Base-by-base conservation (phyloP, 2,888 invertebrate genomes). In the Ectobius pallidus region DNA sequence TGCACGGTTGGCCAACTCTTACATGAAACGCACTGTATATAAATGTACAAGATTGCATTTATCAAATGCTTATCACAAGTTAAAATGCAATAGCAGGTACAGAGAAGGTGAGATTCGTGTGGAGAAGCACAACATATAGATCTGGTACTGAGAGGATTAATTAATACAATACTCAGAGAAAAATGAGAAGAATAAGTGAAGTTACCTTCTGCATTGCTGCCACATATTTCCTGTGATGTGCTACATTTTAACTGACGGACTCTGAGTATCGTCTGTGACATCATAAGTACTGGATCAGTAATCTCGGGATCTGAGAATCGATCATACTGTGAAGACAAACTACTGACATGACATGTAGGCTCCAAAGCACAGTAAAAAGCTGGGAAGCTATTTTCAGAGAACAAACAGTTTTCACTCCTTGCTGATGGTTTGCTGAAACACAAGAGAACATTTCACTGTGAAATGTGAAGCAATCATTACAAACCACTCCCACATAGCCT, bases 301-400 rank as follows among this genome's bases (percentile, higher is more conserved):
- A 80, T 75, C 74, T 83, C 81, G 2, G 81, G 81, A 70, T 78
- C 77, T 7, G 82, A 80, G 78, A 82, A 84, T 65, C 79, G 81
- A 34, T 80, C 79, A 71, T 85, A 85, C 34, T 80, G 79, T 2
- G 81, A 80, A 71, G 82, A 81, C 18, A 82, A 77, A 72, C 76
- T 77, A 68, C 84, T 83, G 39, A 81, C 74, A 49, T 78, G 80
- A 74, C 78, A 80, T 44, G 78, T 76, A n/a, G 77, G 73, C 42
- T 82, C 81, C 25, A 83, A 68, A n/a, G 80, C 79, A 46, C 80
- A 80, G 75, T 84, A 84, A 76, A 83, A 85, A 72, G 81, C 80
- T 25, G 83, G 80, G 74, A 83, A 82, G 73, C 82, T 81, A 75
- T 81, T 83, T 9, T 79, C 65, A 22, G 42, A 20, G 30, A 58